Conservation (phyloP, 1,140 invertebrate genomes). For the Hypsibius dujardini region DNA sequence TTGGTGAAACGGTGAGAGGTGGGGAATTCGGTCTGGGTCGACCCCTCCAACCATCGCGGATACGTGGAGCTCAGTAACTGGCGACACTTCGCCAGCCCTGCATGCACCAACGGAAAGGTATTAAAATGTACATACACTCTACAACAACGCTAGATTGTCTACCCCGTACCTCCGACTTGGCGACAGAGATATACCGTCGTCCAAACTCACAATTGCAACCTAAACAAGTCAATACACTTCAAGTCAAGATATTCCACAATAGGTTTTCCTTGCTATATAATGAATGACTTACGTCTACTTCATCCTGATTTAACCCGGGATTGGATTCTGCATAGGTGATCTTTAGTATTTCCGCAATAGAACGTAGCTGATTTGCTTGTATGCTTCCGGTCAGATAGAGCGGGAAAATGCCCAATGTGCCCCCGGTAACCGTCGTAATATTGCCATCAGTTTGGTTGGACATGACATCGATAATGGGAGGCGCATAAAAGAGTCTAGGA, state of each 20-base stretch:
- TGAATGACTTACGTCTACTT: too few species aligned
- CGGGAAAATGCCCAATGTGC: conserved; percentile 8
- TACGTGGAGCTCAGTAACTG: conserved; percentile 6
- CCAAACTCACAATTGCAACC: conserved; percentile 5
- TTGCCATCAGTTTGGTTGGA: background rate
- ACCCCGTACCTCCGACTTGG: background rate
- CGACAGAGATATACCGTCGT: background rate
- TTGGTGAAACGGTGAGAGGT: conserved; percentile 8
- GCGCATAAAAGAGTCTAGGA: conserved; percentile 10
- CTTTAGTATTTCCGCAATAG: conserved; percentile 10
- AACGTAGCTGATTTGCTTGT: background rate
- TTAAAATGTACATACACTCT: too few species aligned
- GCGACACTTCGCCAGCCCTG: background rate
- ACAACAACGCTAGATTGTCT: too few species aligned
- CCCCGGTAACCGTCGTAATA: background rate
- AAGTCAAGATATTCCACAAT: too few species aligned
- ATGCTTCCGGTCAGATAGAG: background rate
- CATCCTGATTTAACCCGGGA: background rate
- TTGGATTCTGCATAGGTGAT: conserved; percentile 5
- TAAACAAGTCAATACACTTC: too few species aligned
- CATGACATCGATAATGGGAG: background rate
- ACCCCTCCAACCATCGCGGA: background rate
- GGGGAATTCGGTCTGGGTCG: conserved; percentile 1
- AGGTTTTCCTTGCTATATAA: too few species aligned
- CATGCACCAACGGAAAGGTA: background rate